Percentiles rank a stretch among this genome's conserved stretches.
Conservation (phyloP, 2,888 invertebrate species). For the Xanthorhoe spadicearia region DNA sequence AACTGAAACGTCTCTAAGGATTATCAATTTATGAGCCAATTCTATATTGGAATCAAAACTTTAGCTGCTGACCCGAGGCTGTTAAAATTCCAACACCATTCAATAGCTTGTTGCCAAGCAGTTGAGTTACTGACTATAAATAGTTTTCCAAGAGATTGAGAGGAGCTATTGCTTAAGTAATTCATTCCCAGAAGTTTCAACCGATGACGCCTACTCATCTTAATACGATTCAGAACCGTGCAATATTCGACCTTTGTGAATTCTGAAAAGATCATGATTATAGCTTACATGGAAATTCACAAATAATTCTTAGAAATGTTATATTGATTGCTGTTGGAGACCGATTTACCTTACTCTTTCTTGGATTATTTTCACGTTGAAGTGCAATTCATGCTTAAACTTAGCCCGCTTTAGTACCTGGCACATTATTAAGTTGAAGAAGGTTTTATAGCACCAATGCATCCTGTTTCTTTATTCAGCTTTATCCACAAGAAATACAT, state of each 20-base stretch:
- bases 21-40: conserved; percentile 4
- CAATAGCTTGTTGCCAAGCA: conserved; percentile 25
- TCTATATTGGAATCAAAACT: conserved; percentile 3
- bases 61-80: conserved; percentile 15
- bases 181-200: conserved; percentile 39
- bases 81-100: conserved; percentile 20
- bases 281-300: conserved; percentile 18
- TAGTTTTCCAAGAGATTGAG: conserved; percentile 47
- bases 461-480: no score
- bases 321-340: conserved; percentile 5
- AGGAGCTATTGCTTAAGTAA: conserved; percentile 47
- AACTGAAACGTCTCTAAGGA: conserved; percentile 5
- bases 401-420: no score
- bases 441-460: no score
- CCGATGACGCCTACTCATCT: conserved; percentile 29
- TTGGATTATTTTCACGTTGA: no score
- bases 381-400: no score
- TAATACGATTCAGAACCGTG: conserved; percentile 32
- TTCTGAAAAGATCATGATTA: conserved; percentile 28
- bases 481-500: no score
- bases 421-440: no score
- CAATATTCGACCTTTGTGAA: conserved; percentile 28
- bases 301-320: conserved; percentile 7
- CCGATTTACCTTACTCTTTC: background rate
- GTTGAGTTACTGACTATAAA: conserved; percentile 43